Evolutionary conservation across 2,797 vertebrate species (phyloP).

Genomic region (Micromesistius poutassou): DNA sequence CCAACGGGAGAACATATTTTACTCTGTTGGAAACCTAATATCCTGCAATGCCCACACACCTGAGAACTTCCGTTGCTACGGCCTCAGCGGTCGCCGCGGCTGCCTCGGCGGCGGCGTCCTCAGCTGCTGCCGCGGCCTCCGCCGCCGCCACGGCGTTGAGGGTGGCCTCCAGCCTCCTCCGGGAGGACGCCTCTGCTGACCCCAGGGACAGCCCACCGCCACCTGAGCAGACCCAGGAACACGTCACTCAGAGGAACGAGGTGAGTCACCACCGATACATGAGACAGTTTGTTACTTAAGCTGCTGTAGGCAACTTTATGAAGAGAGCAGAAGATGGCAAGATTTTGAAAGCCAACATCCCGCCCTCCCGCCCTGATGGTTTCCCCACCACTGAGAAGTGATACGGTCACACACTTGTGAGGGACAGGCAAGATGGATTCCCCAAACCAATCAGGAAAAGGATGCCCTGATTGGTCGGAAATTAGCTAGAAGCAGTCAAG

Average conservation of each 20-base stretch:
- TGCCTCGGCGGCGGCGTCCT: slow-evolving; percentile 9
- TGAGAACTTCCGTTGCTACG: slow-evolving; percentile 46
- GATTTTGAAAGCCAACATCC: no score
- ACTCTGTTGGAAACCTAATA: neutral
- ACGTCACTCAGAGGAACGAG: slow-evolving; percentile 8
- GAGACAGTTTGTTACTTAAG: neutral
- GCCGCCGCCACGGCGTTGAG: slow-evolving; percentile 81
- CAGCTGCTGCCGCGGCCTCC: slow-evolving; percentile 58
- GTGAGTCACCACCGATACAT: neutral
- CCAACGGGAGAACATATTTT: no score
- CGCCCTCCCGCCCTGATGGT: no score
- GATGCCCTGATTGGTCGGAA: neutral
- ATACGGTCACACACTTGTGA: neutral
- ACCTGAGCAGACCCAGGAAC: slow-evolving; percentile 52
- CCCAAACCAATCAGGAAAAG: neutral
- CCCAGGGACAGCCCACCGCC: slow-evolving; percentile 66
- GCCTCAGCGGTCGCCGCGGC: slow-evolving; percentile 58
- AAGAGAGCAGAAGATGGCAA: no score
- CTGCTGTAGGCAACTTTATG: neutral
- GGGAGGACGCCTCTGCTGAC: slow-evolving; percentile 82
- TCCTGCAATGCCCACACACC: slow-evolving; percentile 52
- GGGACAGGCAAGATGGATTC: neutral
- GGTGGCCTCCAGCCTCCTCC: slow-evolving; percentile 87
- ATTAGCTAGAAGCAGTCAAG: neutral
- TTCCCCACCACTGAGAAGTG: neutral